phyloP scores from a whole-genome alignment of 1,140 invertebrate species.

The Monomorium pharaonis region DNA sequence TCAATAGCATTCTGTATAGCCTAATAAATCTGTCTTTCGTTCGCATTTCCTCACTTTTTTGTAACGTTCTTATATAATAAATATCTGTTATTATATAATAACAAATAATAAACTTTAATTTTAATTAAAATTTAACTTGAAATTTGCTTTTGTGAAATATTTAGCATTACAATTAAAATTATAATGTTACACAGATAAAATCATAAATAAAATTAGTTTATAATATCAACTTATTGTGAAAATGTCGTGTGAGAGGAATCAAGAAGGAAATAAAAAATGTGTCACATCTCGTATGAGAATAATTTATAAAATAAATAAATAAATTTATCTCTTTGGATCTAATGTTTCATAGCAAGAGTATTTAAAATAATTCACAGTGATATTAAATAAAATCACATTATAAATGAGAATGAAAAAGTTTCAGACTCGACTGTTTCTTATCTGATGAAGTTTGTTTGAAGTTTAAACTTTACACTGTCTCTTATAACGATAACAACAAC shows the following conservation, averaged over 20 bases:
- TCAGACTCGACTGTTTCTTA: constrained; percentile 44
- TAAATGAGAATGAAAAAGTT: constrained; percentile 59
- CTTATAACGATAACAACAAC: constrained; percentile 70
- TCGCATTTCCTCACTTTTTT: neutral
- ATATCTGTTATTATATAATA: constrained; percentile 1
- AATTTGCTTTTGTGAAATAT: neutral
- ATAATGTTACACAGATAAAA: too few species aligned
- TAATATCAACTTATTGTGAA: neutral
- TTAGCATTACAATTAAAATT: too few species aligned
- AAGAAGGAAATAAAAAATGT: neutral
- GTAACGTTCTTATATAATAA: neutral
- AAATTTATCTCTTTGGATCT: constrained; percentile 6
- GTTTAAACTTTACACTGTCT: constrained; percentile 67
- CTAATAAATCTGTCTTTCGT: neutral
- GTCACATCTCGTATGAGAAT: neutral
- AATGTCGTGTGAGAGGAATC: neutral
- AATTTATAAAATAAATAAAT: constrained; percentile 45
- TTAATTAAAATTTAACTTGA: neutral
- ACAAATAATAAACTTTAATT: neutral
- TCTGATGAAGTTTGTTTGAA: constrained; percentile 61
- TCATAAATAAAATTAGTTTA: constrained; percentile 5
- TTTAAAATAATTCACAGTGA: too few species aligned
- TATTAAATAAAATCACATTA: neutral
- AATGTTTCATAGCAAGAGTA: neutral
- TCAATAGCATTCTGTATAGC: constrained; percentile 1